Percentiles rank a stretch among this genome's conserved stretches.
Conservation (phyloP, 1,140 invertebrate genomes). For the Rhyacophila brunnea region DNA sequence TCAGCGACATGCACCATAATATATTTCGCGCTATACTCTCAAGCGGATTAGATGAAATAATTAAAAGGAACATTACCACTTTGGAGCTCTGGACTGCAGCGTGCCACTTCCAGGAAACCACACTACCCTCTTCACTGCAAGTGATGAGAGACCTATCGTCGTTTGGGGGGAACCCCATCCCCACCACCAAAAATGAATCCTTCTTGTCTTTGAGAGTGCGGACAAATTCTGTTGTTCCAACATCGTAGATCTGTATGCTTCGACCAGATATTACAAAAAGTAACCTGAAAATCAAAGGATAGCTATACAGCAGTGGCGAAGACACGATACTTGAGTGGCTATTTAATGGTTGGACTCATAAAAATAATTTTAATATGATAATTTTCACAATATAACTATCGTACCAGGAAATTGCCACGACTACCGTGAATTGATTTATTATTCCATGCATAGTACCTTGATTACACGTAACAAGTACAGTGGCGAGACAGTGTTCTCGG, state of each 20-base stretch:
- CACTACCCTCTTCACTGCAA: slow-evolving; percentile 43
- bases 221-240: slow-evolving; percentile 46
- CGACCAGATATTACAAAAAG: slow-evolving; percentile 47
- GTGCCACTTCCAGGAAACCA: slow-evolving; percentile 51
- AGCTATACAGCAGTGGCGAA: no score
- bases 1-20: no score
- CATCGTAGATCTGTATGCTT: slow-evolving; percentile 45
- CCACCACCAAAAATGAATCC: slow-evolving; percentile 19
- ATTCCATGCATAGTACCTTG: no score
- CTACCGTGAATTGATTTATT: no score
- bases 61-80: slow-evolving; percentile 38
- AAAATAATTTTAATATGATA: no score
- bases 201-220: slow-evolving; percentile 32
- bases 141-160: slow-evolving; percentile 48
- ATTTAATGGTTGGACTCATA: no score
- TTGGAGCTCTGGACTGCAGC: slow-evolving; percentile 46
- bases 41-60: not conserved
- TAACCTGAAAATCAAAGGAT: slow-evolving; percentile 40
- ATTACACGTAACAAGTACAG: no score
- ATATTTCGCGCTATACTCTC: no score
- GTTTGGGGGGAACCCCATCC: slow-evolving; percentile 41
- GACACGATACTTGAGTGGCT: no score
- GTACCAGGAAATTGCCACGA: no score
- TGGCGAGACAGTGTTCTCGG: no score
- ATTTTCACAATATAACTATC: no score